Evolutionary conservation across 2,888 invertebrate species (phyloP), one percentile per base, ranked within the genome.

Genomic region (Octonoba sinensis): DNA sequence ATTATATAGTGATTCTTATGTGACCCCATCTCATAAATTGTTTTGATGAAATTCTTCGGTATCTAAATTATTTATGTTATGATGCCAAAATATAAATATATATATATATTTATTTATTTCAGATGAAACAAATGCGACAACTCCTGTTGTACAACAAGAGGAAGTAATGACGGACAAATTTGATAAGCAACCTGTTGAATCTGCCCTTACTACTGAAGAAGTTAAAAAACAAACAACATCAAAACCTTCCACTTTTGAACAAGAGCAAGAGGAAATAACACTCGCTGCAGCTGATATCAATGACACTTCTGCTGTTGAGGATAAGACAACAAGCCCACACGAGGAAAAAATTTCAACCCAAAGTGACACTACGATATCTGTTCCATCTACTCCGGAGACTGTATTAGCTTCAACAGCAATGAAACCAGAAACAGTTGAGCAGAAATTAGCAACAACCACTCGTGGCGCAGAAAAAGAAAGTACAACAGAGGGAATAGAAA

Each of bases 71-170:
- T 27, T 6, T 36, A 11, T 36, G 1, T 56, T 22, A 6, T 15
- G 13, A 36, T 36, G 36, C 22, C 4, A 56, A 56, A 56, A 6
- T 56, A 13, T 6, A 36, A 36, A 36, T 11, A 36, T 36, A 36
- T 36, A 44, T 16, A 70, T 65, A 56, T n/a, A 44, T 36, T 20
- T 46, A 12, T 24, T 27, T 65, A 47, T 72, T 73, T 6, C 18
- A 65, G 65, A 74, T 57, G 20, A 56, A 65, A 15, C 47, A 24
- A 36, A 22, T 22, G 56, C 59, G 8, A 18, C 47, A 66, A 49
- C 51, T 57, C 49, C 20, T 6, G 3, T 36, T 6, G 36, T 8
- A 11, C 36, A 27, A 8, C 18, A 18, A 8, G n/a, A 54, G 4
- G 18, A 54, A 54, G 8, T 22, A 56, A 13, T 8, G 12, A 11